Evolutionary conservation across 2,888 invertebrate species (phyloP).

Genomic region (Gasteruption jaculator): DNA sequence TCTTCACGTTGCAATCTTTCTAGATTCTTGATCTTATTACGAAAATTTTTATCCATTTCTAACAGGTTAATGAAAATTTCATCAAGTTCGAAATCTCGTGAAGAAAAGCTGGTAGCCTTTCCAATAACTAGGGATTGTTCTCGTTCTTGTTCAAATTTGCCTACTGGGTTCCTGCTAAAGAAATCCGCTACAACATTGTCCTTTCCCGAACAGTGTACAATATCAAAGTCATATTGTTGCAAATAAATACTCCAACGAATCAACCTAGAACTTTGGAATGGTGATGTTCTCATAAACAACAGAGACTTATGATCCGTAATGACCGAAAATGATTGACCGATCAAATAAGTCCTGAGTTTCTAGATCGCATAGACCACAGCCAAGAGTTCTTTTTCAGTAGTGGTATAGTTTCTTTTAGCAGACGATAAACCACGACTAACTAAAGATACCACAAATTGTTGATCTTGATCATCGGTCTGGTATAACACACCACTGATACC

Average conservation of each 20-base stretch:
- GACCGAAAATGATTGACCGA: conserved; percentile 11
- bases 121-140: conserved; percentile 11
- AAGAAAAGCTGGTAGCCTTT: neutral
- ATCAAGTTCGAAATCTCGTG: neutral
- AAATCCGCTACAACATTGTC: conserved; percentile 21
- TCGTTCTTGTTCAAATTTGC: conserved; percentile 13
- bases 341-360: conserved; percentile 13
- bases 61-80: conserved; percentile 6
- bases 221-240: conserved; percentile 14
- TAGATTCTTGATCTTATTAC: conserved; percentile 8
- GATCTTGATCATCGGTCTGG: conserved; percentile 1
- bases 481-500: conserved; percentile 21
- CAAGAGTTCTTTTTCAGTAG: conserved; percentile 14
- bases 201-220: conserved; percentile 17
- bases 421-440: conserved; percentile 16
- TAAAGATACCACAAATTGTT: conserved; percentile 20
- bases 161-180: conserved; percentile 17
- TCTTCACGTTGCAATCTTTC: conserved; percentile 7
- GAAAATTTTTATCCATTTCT: conserved; percentile 1
- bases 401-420: conserved; percentile 10
- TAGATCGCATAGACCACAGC: conserved; percentile 13
- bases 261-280: conserved; percentile 15
- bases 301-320: conserved; percentile 16
- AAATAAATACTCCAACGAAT: conserved; percentile 19
- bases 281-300: conserved; percentile 10